Evolutionary conservation across 2,113 vertebrate species (phyloP).

Genomic region (Hippolais icterina): DNA sequence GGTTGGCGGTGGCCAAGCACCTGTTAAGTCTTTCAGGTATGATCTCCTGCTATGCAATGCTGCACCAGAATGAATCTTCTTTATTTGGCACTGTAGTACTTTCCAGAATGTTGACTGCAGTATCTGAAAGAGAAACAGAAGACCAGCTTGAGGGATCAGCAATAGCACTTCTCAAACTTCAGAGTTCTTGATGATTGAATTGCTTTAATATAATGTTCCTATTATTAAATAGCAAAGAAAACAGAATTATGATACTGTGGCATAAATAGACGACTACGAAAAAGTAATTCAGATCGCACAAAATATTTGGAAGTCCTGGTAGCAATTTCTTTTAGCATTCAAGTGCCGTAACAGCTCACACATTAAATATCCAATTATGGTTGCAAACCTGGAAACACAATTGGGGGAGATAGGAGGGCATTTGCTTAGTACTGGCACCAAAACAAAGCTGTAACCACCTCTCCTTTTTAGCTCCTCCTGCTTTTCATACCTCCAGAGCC

Average conservation of each 20-base stretch:
- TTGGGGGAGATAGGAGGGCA: not conserved
- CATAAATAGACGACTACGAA: not conserved
- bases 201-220: not conserved
- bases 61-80: not conserved
- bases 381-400: not conserved
- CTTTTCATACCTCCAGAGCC: not conserved
- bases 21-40: not conserved
- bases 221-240: not conserved
- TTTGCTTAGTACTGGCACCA: not conserved
- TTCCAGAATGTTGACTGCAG: not conserved
- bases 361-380: not conserved
- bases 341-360: not conserved
- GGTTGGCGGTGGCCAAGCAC: not conserved
- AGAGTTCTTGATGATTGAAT: not conserved
- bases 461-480: not conserved
- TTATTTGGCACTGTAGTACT: not conserved
- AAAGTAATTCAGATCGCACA: not conserved
- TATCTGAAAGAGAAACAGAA: conserved; percentile 19
- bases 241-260: not conserved
- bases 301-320: not conserved
- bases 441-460: not conserved
- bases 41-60: not conserved
- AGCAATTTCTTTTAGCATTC: not conserved
- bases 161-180: not conserved
- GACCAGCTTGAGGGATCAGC: conserved; percentile 13